Evolutionary conservation across 2,113 vertebrate species (phyloP), one percentile per base, ranked within the genome.

Genomic region (Triplophysa rosa): DNA sequence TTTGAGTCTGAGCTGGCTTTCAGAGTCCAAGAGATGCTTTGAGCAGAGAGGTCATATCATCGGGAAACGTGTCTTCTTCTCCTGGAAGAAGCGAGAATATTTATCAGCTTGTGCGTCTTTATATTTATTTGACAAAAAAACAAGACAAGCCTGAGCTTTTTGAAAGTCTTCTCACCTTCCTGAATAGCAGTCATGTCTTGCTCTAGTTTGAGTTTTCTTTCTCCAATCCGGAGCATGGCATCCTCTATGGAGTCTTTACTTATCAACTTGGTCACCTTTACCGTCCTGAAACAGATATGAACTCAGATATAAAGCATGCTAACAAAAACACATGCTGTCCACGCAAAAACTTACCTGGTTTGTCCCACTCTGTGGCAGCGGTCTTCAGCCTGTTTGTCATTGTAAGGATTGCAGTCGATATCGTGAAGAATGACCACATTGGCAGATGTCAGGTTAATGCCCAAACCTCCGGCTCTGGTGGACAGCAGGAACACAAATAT

Each of bases 351-450:
- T 90, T 90, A 95, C 94, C 93, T 93, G 47, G 93, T 96, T 79
- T 96, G 95, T 24, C 95, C 95, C 37, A 96, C 94, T 87, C 95
- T 90, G 23, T 96, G 95, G 80, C 95, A 96, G 0, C 91, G 90
- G 88, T 94, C 94, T 71, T 95, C 94, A 0, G 93, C 95, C 61
- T 93, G 97, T 95, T 96, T 98, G 97, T 86, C 84, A 37, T 86
- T 86, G 91, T 98, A 97, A 0, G 97, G 97, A 84, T 99, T 98
- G 95, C 97, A 99, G 92, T 99, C 97, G 6, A 96, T 98, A 92
- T 98, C 97, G 3, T 95, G 95, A 83, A 99, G 96, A 79, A 99
- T 96, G 82, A 99, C 95, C 13, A 98, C 97, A 86, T 99, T 97
- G 0, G 97, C 97, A 0, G 97, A 98, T 91, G 98, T 97, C 12